Percentiles rank a stretch among this genome's conserved stretches.
These are phyloP conservation scores for Drosophila niveifrons DNA, from an alignment of 2,888 invertebrate genomes.

Conservation along the genomic window DNA sequence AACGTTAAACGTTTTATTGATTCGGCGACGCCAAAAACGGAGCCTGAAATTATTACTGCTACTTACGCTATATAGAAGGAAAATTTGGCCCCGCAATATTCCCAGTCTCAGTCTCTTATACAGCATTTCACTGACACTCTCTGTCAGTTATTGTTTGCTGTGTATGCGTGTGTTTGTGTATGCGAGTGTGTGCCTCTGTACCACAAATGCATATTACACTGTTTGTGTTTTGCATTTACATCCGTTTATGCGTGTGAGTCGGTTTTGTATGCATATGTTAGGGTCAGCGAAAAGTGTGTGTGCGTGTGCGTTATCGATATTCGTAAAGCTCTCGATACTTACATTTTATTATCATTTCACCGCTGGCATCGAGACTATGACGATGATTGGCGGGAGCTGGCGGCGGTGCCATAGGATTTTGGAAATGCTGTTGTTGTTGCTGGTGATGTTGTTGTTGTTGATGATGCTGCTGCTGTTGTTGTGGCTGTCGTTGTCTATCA, in stretches of 20 bases:
- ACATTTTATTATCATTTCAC: constrained; percentile 76
- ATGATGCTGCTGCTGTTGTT: constrained; percentile 32
- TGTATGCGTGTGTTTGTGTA: neutral
- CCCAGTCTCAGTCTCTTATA: constrained; percentile 24
- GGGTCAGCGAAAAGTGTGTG: neutral
- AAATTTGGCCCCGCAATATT: constrained; percentile 48
- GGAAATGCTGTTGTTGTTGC: constrained; percentile 58
- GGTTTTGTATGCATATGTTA: neutral
- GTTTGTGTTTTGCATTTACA: constrained; percentile 29
- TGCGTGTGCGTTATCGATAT: constrained; percentile 48
- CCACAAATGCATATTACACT: constrained; percentile 40
- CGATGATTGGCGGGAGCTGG: constrained; percentile 60
- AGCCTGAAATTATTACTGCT: constrained; percentile 66
- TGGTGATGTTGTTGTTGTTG: constrained; percentile 41
- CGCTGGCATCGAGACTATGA: constrained; percentile 52
- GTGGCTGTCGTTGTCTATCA: constrained; percentile 56
- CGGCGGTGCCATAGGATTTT: constrained; percentile 71
- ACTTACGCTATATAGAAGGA: constrained; percentile 61
- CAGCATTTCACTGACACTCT: constrained; percentile 5
- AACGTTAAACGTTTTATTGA: constrained; percentile 68
- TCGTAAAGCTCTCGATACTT: constrained; percentile 54
- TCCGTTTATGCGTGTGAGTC: constrained; percentile 7
- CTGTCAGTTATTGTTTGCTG: constrained; percentile 24
- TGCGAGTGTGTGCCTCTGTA: constrained; percentile 29
- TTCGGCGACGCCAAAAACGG: constrained; percentile 68